phyloP scores from a whole-genome alignment of 2,113 vertebrate species.

The Ceuthmochares aereus region DNA sequence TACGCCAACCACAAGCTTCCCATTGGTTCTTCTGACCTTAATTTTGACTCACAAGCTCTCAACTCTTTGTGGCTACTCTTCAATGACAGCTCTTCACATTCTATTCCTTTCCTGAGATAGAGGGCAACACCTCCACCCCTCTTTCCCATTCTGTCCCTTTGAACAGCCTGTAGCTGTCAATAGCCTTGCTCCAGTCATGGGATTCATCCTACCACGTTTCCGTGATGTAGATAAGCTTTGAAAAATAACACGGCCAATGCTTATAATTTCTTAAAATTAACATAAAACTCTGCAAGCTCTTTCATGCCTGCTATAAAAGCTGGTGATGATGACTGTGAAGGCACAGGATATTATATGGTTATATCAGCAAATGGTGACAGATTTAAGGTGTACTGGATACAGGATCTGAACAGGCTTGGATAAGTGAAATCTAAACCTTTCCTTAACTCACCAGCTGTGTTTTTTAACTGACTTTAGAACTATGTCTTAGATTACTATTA shows the following conservation, averaged over 20 bases:
- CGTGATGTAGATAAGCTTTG: conserved; percentile 48
- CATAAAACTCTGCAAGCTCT: conserved; percentile 61
- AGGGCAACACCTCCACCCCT: too few species aligned
- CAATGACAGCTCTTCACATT: too few species aligned
- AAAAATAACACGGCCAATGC: conserved; percentile 65
- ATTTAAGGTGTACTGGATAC: conserved; percentile 4
- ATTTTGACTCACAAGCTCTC: too few species aligned
- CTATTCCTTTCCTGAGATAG: too few species aligned
- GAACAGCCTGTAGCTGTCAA: too few species aligned
- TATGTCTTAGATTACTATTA: not conserved
- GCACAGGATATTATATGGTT: not conserved
- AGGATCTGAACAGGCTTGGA: not conserved
- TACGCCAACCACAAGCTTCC: too few species aligned
- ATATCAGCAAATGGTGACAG: not conserved
- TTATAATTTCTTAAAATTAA: conserved; percentile 74
- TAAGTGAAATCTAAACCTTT: conserved; percentile 52
- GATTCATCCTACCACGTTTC: too few species aligned
- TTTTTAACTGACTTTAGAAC: conserved; percentile 12
- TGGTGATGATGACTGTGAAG: conserved; percentile 56
- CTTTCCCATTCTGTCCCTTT: too few species aligned
- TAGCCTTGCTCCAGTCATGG: too few species aligned
- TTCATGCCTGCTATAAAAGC: conserved; percentile 70
- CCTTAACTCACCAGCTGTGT: not conserved
- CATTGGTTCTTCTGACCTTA: too few species aligned
- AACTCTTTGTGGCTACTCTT: too few species aligned